Conservation (phyloP, 2,113 vertebrate genomes). For the Neomonachus schauinslandi region DNA sequence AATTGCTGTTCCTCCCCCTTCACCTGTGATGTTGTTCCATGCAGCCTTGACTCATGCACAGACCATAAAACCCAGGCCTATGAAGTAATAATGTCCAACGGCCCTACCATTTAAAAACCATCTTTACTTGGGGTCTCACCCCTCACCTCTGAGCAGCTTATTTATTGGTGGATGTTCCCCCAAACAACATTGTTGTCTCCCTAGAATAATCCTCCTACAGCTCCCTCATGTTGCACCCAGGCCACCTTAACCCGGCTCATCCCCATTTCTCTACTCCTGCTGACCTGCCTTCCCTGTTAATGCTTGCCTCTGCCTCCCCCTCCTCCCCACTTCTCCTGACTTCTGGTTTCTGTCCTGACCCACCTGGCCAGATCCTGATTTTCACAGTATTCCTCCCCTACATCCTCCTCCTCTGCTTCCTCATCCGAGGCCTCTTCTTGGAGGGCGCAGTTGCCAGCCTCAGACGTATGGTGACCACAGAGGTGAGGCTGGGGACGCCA, state of each 20-base stretch:
- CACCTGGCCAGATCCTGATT: background rate
- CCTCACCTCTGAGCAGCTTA: background rate
- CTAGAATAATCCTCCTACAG: background rate
- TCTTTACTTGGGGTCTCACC: background rate
- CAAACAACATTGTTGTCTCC: background rate
- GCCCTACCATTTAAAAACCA: background rate
- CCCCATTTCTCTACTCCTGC: background rate
- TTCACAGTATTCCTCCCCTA: background rate
- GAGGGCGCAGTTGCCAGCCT: background rate
- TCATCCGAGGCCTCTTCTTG: constrained; percentile 35
- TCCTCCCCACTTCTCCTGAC: background rate
- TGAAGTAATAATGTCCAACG: background rate
- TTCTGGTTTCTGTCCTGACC: background rate
- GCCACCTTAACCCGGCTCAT: accelerated
- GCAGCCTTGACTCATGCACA: background rate
- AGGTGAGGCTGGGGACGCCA: constrained; percentile 27
- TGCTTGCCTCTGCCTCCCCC: background rate
- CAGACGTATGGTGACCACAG: background rate
- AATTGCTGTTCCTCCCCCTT: background rate
- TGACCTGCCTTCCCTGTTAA: background rate
- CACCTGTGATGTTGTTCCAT: background rate
- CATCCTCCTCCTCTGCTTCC: constrained; percentile 3
- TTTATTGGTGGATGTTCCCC: background rate
- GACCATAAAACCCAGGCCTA: background rate
- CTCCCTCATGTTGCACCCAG: background rate